Evolutionary conservation across 2,797 vertebrate species (phyloP), one percentile per base, ranked within the genome.

Genomic region (Denticeps clupeoides): DNA sequence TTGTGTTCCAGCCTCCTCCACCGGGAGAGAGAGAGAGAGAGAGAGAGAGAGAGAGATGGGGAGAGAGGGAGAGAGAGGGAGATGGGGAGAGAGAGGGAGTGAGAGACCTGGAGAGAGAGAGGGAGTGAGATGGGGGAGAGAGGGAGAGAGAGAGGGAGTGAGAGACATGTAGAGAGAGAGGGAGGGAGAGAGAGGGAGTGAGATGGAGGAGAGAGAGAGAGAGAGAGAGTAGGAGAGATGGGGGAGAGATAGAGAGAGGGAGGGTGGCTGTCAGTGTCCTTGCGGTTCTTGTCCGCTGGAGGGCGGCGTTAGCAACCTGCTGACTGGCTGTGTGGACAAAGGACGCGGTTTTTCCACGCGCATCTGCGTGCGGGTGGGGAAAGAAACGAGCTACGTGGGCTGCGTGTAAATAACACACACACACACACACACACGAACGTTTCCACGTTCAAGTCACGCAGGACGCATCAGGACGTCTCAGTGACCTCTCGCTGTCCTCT

Each of bases 1-100:
- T 69, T 73, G 77, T 60, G 46, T 41, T 55, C 50, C 61, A 3
- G 56, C 77, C 68, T 79, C 71, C 11, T 37, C 49, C 70, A 69
- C 73, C 72, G 70, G 50, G 11, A 45, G 53, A 23, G 52, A 22
- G 5, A 62, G 59, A 28, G 25, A 44, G 58, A 68, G 35, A 42
- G 13, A 18, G 22, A n/a, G 51, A 35, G 22, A 21, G 15, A 18
- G 45, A 35, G 28, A 27, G 26, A 38, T 24, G 35, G 24, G 22
- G 50, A 35, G 12, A 3, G 29, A 44, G 18, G 11, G 18, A 43
- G 19, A 35, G 47, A 48, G 33, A 24, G 15, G 23, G 22, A 23
- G 66, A 60, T 62, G 63, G 46, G 29, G 69, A 64, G 31, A 59
- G 25, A 61, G 8, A 58, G 1, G 8, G 29, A 62, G 58, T 63